Evolutionary conservation across 2,113 vertebrate species (phyloP).

Genomic region (Dryoscopus gambensis): DNA sequence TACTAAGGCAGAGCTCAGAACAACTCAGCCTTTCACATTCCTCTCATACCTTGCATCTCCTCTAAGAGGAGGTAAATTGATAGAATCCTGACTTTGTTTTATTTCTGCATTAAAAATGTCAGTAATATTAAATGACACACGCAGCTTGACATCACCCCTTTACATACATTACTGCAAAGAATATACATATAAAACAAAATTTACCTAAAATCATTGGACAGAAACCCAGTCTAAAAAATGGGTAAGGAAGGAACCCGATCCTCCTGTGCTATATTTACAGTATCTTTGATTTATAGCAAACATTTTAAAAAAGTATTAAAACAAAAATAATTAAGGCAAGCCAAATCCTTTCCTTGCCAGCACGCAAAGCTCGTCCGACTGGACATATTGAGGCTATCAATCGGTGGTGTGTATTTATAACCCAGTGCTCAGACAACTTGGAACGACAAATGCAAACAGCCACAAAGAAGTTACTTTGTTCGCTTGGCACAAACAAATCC

Average conservation of each 20-base stretch:
- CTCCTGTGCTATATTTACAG: conserved; percentile 25
- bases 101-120: neutral
- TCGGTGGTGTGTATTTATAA: conserved; percentile 70
- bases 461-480: conserved; percentile 67
- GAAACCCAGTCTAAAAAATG: neutral
- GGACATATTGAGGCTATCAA: conserved; percentile 77
- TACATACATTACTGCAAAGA: neutral
- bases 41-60: neutral
- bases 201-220: neutral
- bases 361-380: conserved; percentile 70
- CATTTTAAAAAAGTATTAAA: conserved; percentile 37
- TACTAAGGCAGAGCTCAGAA: neutral
- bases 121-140: neutral
- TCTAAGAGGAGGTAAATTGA: neutral
- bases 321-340: conserved; percentile 62
- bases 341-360: conserved; percentile 66
- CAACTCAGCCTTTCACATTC: neutral
- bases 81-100: neutral
- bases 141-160: neutral
- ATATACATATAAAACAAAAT: neutral
- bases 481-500: conserved; percentile 58
- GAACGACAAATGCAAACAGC: conserved; percentile 67
- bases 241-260: neutral
- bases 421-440: conserved; percentile 61
- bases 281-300: conserved; percentile 61